Evolutionary conservation across 2,888 invertebrate species (phyloP).

Genomic region (Rhingia rostrata): DNA sequence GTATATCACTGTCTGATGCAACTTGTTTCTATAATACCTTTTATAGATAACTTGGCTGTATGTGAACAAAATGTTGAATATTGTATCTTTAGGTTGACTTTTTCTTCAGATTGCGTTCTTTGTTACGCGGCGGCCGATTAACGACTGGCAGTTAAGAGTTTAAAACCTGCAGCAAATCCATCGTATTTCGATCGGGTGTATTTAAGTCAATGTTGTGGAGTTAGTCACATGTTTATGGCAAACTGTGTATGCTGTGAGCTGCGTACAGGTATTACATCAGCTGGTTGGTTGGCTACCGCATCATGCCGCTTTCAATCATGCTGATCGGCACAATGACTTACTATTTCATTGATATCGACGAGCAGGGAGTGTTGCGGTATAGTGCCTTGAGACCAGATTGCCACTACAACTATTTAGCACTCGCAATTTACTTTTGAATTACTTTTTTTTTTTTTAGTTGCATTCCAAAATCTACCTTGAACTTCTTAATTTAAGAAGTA

Average conservation of each 20-base stretch:
- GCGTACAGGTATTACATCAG: constrained; percentile 45
- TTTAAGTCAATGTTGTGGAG: constrained; percentile 53
- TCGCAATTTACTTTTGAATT: constrained; percentile 10
- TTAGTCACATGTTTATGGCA: constrained; percentile 46
- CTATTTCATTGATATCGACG: constrained; percentile 44
- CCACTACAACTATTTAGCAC: constrained; percentile 7
- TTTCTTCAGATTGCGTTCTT: constrained; percentile 16
- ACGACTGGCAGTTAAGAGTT: constrained; percentile 58
- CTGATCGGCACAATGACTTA: constrained; percentile 25
- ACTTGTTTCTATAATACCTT: neutral
- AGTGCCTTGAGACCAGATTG: constrained; percentile 46
- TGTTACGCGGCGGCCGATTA: constrained; percentile 51
- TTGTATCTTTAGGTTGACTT: neutral
- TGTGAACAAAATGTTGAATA: neutral
- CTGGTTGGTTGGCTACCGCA: constrained; percentile 15
- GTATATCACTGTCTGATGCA: neutral
- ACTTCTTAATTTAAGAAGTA: too few species aligned
- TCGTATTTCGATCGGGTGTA: constrained; percentile 33
- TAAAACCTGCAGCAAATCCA: constrained; percentile 44
- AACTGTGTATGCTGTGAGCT: constrained; percentile 41
- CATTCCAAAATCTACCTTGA: neutral
- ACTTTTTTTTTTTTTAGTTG: constrained; percentile 2
- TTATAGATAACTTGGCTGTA: neutral
- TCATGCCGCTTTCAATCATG: constrained; percentile 13
- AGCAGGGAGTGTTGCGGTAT: constrained; percentile 40